phyloP scores from a whole-genome alignment of 2,113 vertebrate species.

The Siniperca knerii region DNA sequence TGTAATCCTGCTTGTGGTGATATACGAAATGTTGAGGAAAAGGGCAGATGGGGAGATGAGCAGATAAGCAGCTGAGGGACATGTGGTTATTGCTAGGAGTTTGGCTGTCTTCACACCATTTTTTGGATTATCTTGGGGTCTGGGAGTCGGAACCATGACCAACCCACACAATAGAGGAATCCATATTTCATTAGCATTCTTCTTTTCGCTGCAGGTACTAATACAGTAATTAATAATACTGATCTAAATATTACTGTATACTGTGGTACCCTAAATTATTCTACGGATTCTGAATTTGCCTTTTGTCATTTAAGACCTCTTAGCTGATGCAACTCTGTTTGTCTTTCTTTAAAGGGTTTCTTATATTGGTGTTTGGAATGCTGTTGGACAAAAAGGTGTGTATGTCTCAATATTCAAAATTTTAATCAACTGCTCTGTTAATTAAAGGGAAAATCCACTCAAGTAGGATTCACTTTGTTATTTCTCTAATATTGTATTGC shows the following conservation, averaged over 20 bases:
- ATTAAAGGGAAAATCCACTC: not conserved
- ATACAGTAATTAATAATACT: not conserved
- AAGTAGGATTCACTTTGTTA: not conserved
- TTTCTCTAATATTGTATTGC: not conserved
- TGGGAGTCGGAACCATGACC: conserved; percentile 70
- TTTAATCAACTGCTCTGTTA: not conserved
- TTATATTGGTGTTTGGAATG: conserved; percentile 87
- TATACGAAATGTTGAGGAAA: conserved; percentile 84
- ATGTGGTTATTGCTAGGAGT: conserved; percentile 83
- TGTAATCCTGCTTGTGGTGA: conserved; percentile 84
- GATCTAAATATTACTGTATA: not conserved
- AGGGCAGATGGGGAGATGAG: conserved; percentile 39
- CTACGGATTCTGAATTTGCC: not conserved
- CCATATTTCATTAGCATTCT: conserved; percentile 84
- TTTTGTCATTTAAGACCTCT: not conserved
- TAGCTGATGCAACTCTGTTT: not conserved
- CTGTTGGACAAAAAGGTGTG: conserved; percentile 85
- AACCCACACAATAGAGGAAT: conserved; percentile 53
- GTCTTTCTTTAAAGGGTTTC: conserved; percentile 80
- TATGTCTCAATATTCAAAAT: not conserved
- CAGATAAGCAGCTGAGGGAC: conserved; percentile 58
- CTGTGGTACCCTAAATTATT: not conserved
- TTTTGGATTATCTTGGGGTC: conserved; percentile 89
- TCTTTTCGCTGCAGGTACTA: conserved; percentile 90
- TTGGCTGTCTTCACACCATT: conserved; percentile 88